Conservation (phyloP, 2,797 vertebrate species). For the Mormyrus hasselquistii region DNA sequence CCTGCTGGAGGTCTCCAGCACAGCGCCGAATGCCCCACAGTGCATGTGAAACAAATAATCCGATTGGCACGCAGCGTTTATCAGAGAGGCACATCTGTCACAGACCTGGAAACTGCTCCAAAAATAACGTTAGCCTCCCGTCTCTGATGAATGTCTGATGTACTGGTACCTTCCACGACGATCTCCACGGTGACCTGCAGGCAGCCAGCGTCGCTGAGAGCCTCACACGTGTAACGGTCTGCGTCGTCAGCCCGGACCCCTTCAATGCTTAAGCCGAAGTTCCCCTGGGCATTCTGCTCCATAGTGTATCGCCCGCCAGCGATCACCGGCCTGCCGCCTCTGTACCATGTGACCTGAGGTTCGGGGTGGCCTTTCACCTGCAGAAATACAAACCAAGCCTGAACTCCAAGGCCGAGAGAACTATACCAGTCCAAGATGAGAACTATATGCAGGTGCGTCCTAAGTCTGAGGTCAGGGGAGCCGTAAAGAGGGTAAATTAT, state of each 20-base stretch:
- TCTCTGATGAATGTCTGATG: background rate
- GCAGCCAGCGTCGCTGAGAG: constrained; percentile 68
- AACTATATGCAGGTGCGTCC: background rate
- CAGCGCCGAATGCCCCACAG: background rate
- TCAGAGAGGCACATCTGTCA: background rate
- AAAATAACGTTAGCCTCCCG: background rate
- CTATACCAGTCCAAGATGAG: background rate
- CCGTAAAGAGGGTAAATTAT: background rate
- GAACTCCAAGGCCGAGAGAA: background rate
- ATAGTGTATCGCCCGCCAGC: constrained; percentile 57
- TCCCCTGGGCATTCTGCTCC: constrained; percentile 64
- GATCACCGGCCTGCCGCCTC: constrained; percentile 65
- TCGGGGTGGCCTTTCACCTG: constrained; percentile 20
- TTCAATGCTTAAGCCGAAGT: constrained; percentile 73
- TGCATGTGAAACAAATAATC: background rate
- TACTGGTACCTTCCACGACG: constrained; percentile 72
- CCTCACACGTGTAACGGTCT: constrained; percentile 82
- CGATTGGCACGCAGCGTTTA: background rate
- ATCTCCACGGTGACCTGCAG: constrained; percentile 83
- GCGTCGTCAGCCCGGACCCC: constrained; percentile 62
- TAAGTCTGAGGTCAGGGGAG: background rate
- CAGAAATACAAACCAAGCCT: background rate
- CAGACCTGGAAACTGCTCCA: background rate
- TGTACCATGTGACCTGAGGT: constrained; percentile 55
- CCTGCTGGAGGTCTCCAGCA: background rate